Percentiles rank a stretch among this genome's conserved stretches.
Evolutionary conservation across 2,113 vertebrate species (phyloP).

Genomic region (Ammodytes dubius): DNA sequence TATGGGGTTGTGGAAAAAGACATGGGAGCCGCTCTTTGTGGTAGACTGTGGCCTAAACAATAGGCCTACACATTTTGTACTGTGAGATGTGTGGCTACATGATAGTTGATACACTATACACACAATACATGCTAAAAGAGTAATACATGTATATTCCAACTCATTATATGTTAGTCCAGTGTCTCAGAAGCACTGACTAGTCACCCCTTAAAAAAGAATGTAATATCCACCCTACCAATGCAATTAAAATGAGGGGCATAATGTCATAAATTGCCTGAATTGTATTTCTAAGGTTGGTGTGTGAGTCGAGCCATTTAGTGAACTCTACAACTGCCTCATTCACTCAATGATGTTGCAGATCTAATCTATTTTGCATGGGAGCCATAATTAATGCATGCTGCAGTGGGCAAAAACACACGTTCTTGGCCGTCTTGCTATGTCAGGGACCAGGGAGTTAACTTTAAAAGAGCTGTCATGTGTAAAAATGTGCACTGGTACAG

Average conservation of each 20-base stretch:
- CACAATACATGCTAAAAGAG: neutral
- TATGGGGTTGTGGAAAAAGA: conserved; percentile 14
- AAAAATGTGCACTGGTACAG: conserved; percentile 47
- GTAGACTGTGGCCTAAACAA: neutral
- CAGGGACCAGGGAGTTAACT: conserved; percentile 48
- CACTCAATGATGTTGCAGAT: conserved; percentile 67
- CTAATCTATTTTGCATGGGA: conserved; percentile 80
- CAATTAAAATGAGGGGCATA: conserved; percentile 23
- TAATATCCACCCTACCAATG: conserved; percentile 32
- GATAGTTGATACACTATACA: neutral
- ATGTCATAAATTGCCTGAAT: conserved; percentile 32
- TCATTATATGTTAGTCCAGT: conserved; percentile 29
- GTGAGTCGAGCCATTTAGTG: conserved; percentile 25
- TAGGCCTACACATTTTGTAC: neutral
- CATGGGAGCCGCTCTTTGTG: neutral
- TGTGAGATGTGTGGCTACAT: no score
- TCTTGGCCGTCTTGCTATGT: conserved; percentile 50
- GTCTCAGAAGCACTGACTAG: conserved; percentile 9
- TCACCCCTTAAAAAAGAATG: conserved; percentile 24
- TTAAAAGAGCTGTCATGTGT: conserved; percentile 57
- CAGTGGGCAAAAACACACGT: conserved; percentile 56
- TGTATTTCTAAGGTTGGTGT: neutral
- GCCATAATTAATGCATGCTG: conserved; percentile 78
- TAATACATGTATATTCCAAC: conserved; percentile 4
- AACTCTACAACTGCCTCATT: conserved; percentile 41